Base-by-base conservation (phyloP, 2,113 vertebrate species). In the Conger conger region DNA sequence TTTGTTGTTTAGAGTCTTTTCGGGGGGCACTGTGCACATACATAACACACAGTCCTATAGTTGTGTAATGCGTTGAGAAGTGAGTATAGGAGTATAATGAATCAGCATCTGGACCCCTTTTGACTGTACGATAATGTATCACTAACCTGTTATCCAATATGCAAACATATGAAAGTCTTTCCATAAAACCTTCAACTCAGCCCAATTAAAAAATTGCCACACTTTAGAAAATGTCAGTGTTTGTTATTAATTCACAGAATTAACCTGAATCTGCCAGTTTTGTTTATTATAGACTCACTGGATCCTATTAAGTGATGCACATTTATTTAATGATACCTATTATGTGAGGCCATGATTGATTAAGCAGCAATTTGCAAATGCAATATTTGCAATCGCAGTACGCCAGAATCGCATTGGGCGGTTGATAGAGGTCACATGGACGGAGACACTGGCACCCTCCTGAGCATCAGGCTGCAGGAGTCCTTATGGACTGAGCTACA, bases 321-420 rank as follows among this genome's bases (percentile, higher is more conserved):
- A 38, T 82, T 78, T 27, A 30, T 79, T 77, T 23, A 27, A 60
- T 82, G 45, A 57, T 40, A 20, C 45, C 36, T 38, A 86, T 86
- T 82, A 68, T n/a, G 38, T 53, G 17, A 23, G 68, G 45, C 36
- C 73, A 40, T 77, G 42, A 82, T 40, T 60, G 36, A 86, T 86
- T 86, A 78, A 73, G 1, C 33, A 57, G 73, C 60, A 45, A 37
- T 82, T 82, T 30, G 37, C 38, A 33, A 60, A 35, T 20, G 54
- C 42, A 76, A 82, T 68, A 73, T 38, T 40, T 68, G 82, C 63
- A 40, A 37, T 42, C 27, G 8, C 37, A 73, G 16, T 73, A 27
- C 18, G 81, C 36, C 57, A 40, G 23, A 23, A n/a, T 36, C 38
- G 37, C 18, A 63, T 63, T 63, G 27, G 68, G 27, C 9, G 2